A percentile compares a stretch with the other conserved stretches of the same genome.
phyloP scores from a whole-genome alignment of 35 echinoderm and acorn worm genomes.

The Ophioderma brevispina region DNA sequence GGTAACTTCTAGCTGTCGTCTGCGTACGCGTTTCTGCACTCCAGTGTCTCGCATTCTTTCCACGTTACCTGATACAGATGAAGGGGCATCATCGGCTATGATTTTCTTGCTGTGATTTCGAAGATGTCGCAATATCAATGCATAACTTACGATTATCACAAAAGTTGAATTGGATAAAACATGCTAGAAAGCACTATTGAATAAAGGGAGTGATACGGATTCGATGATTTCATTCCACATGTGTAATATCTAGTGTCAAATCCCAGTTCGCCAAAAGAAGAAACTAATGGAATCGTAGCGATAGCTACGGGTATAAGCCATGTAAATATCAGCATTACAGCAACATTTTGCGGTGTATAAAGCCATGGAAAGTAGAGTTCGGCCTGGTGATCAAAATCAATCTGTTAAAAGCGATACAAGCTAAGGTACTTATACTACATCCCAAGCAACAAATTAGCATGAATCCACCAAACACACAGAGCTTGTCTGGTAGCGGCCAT shows the following conservation, averaged over 20 bases:
- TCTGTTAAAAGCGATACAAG: constrained; percentile 33
- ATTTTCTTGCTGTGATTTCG: background rate
- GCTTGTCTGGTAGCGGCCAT: background rate
- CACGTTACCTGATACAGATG: background rate
- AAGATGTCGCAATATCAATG: background rate
- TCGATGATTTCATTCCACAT: background rate
- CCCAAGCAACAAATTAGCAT: background rate
- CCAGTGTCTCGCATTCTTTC: background rate
- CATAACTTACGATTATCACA: background rate
- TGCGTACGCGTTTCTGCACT: background rate
- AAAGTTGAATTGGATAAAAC: background rate
- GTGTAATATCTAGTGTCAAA: background rate
- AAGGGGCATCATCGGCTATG: background rate
- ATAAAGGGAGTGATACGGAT: background rate
- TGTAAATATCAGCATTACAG: background rate
- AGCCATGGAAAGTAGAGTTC: background rate
- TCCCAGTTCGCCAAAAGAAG: background rate
- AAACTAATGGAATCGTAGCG: background rate
- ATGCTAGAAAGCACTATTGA: background rate
- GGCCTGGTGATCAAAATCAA: constrained; percentile 16
- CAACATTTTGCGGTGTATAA: background rate
- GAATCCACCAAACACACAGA: background rate
- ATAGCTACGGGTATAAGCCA: constrained; percentile 17
- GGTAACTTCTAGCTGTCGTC: background rate
- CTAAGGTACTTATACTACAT: constrained; percentile 10